Base-by-base conservation (phyloP, 2,797 vertebrate genomes). In the Anguilla marmorata region DNA sequence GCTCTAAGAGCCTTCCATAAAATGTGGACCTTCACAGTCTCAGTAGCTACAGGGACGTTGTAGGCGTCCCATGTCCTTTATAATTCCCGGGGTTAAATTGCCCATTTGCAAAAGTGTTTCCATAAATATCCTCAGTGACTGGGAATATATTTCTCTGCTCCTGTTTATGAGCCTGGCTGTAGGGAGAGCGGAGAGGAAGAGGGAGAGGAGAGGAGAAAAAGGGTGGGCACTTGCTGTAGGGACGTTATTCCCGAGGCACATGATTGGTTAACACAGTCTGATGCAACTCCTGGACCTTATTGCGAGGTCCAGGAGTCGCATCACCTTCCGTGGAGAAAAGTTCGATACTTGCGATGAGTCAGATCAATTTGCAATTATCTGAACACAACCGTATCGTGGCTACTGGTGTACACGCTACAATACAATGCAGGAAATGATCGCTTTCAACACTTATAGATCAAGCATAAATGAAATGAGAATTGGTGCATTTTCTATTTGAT, bases 81-180 rank as follows among this genome's bases (percentile, higher is more conserved):
- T 24, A n/a, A 82, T 82, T 82, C 45, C 45, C n/a, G 5, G 1
- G 41, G 79, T 50, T 76, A 50, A 48, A 48, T 45, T 82, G 79
- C 79, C 21, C 8, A 50, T 48, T 24, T 24, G 41, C 79, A 82
- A 50, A n/a, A 24, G 14, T 7, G 33, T 41, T 76, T 76, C 33
- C 72, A 76, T 76, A 76, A 76, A 48, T 48, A 24, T 82, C 79
- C 12, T 6, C 45, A 82, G 41, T 48, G 79, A 82, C 79, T 50
- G 41, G 79, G 21, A 82, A 82, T 48, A 2, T 21, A 19, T 82
- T 48, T 16, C 24, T 11, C 79, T 8, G n/a, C 21, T 48, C 41
- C 45, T 82, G 41, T 33, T 82, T 11, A 8, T 82, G 79, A n/a
- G 76, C 6, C 41, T n/a, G 45, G 76, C 76, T 37, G 19, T 76